These are phyloP conservation scores for Ophiodon elongatus DNA, from an alignment of 2,113 vertebrate species.

Conservation along the genomic window DNA sequence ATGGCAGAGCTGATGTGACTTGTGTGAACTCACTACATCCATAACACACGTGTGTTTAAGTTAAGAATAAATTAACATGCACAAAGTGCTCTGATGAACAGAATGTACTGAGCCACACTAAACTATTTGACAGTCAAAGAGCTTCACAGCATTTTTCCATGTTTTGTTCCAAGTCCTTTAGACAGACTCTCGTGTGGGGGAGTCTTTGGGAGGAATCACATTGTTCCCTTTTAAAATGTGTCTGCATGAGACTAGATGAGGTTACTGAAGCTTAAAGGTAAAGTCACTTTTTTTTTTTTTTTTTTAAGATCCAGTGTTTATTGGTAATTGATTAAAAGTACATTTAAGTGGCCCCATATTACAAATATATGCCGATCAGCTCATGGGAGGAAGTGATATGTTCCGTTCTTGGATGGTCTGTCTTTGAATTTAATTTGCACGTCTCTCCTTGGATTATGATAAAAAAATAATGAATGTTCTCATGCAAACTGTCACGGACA, in stretches of 20 bases:
- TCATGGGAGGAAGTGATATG: not conserved
- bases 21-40: slow-evolving; percentile 9
- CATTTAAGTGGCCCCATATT: not conserved
- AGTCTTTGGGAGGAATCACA: slow-evolving; percentile 27
- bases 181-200: slow-evolving; percentile 17
- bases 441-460: slow-evolving; percentile 29
- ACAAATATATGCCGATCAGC: slow-evolving; percentile 2
- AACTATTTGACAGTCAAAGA: slow-evolving; percentile 23
- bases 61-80: not conserved
- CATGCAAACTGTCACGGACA: slow-evolving; percentile 28
- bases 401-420: slow-evolving; percentile 8
- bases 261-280: slow-evolving; percentile 12
- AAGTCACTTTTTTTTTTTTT: not conserved
- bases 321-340: not conserved
- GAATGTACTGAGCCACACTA: slow-evolving; percentile 13
- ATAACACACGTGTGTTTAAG: not conserved
- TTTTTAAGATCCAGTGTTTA: too few species aligned
- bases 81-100: slow-evolving; percentile 25
- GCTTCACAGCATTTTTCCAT: slow-evolving; percentile 24
- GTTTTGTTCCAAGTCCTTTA: slow-evolving; percentile 29
- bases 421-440: slow-evolving; percentile 36
- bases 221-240: slow-evolving; percentile 30
- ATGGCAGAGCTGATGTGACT: slow-evolving; percentile 18
- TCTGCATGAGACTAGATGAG: slow-evolving; percentile 1
- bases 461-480: slow-evolving; percentile 42